phyloP scores from a whole-genome alignment of 2,888 invertebrate genomes.

The Watsonalla cultraria region DNA sequence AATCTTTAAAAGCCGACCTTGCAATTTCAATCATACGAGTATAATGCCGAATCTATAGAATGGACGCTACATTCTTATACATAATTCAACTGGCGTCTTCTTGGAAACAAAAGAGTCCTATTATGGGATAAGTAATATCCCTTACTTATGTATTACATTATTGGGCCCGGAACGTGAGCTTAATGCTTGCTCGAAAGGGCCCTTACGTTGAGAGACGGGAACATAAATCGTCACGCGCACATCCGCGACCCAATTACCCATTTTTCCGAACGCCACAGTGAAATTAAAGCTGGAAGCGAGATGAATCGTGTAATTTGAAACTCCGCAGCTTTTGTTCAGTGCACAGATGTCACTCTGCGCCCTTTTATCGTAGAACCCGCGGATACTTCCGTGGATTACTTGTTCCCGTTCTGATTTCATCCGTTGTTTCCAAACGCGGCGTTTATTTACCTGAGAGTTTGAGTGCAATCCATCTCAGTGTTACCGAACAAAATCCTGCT shows the following conservation, averaged over 20 bases:
- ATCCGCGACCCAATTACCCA: constrained; percentile 56
- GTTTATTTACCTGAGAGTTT: constrained; percentile 16
- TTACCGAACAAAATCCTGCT: background rate
- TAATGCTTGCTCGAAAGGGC: background rate
- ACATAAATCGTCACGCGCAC: constrained; percentile 21
- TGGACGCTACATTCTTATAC: background rate
- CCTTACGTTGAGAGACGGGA: background rate
- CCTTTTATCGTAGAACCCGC: constrained; percentile 29
- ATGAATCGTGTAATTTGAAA: constrained; percentile 68
- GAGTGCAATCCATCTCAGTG: background rate
- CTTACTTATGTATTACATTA: background rate
- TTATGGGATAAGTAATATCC: constrained; percentile 6
- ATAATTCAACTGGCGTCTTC: background rate
- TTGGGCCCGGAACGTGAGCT: background rate
- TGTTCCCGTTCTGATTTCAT: constrained; percentile 32
- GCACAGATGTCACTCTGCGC: constrained; percentile 43
- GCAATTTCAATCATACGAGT: too few species aligned
- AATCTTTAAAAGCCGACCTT: too few species aligned
- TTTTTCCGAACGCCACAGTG: constrained; percentile 52
- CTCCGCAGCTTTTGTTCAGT: constrained; percentile 48
- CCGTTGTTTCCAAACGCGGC: constrained; percentile 17
- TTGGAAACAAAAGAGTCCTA: constrained; percentile 7
- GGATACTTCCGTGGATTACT: constrained; percentile 23
- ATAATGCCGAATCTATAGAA: too few species aligned
- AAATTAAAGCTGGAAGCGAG: constrained; percentile 53